Percentiles rank a stretch among this genome's conserved stretches.
Conservation (phyloP, 2,888 invertebrate species). For the Stenurella melanura region DNA sequence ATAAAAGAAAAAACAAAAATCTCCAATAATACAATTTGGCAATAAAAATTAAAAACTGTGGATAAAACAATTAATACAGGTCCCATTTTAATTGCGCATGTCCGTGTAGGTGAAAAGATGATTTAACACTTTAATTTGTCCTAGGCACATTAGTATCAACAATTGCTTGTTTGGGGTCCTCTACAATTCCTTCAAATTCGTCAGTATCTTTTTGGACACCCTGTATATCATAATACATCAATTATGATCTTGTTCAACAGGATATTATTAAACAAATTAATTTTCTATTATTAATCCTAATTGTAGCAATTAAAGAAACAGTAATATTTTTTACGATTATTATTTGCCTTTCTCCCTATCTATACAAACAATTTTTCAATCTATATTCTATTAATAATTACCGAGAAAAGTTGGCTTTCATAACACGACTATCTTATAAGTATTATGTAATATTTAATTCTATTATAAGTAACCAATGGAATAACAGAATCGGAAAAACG, state of each 20-base stretch:
- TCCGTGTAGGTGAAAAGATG: too few relatives aligned
- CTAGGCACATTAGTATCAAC: too few relatives aligned
- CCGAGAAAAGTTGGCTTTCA: constrained; percentile 43
- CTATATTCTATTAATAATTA: constrained; percentile 61
- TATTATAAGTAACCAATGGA: constrained; percentile 29
- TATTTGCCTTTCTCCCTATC: constrained; percentile 51
- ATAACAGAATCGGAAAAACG: background rate
- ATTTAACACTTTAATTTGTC: too few relatives aligned
- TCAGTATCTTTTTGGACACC: too few relatives aligned
- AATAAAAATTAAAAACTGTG: too few relatives aligned
- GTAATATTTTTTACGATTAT: constrained; percentile 36
- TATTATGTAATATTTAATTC: constrained; percentile 47
- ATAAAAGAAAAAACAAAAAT: too few relatives aligned
- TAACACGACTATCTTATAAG: constrained; percentile 44
- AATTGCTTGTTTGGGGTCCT: too few relatives aligned
- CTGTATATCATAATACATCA: too few relatives aligned
- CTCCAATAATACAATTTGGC: too few relatives aligned
- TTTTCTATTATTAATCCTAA: constrained; percentile 18
- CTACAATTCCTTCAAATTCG: too few relatives aligned
- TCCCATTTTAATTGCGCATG: too few relatives aligned
- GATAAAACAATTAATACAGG: too few relatives aligned
- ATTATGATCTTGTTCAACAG: background rate
- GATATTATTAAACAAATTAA: constrained; percentile 20
- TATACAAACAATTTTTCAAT: constrained; percentile 58
- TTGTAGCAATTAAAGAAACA: constrained; percentile 23